A percentile compares a stretch with the other conserved stretches of the same genome.
Evolutionary conservation across 2,113 vertebrate species (phyloP).

Genomic region (Tragelaphus scriptus): DNA sequence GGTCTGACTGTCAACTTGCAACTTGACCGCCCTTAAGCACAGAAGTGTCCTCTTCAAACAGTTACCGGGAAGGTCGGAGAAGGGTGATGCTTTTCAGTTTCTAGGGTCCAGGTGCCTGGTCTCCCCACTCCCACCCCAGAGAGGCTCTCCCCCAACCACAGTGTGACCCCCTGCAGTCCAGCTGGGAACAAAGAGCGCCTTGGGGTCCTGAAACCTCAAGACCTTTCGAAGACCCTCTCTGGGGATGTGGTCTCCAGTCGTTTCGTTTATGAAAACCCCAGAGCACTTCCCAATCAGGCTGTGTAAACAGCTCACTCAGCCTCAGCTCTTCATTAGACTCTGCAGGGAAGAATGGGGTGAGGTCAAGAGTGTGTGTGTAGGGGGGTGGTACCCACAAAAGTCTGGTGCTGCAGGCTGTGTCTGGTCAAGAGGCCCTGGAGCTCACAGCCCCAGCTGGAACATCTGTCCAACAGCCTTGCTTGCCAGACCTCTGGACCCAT

Average conservation of each 20-base stretch:
- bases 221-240: background rate
- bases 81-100: background rate
- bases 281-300: slow-evolving; percentile 51
- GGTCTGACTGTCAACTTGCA: background rate
- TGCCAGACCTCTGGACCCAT: background rate
- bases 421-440: background rate
- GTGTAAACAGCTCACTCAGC: slow-evolving; percentile 50
- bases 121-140: background rate
- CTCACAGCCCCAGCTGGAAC: background rate
- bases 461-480: background rate
- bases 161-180: background rate
- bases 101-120: background rate
- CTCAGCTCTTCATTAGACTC: slow-evolving; percentile 43
- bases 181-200: background rate
- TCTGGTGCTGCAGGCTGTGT: background rate
- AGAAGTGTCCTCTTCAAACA: background rate
- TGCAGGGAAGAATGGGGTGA: slow-evolving; percentile 6
- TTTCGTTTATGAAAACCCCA: slow-evolving; percentile 59
- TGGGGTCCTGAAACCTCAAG: background rate
- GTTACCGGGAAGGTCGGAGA: background rate
- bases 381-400: background rate
- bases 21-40: background rate
- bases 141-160: background rate
- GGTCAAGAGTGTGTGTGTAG: background rate
- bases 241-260: background rate